Percentiles rank a stretch among this genome's conserved stretches.
Evolutionary conservation across 2,888 invertebrate genomes (phyloP).

Genomic region (Acrocera orbiculus): DNA sequence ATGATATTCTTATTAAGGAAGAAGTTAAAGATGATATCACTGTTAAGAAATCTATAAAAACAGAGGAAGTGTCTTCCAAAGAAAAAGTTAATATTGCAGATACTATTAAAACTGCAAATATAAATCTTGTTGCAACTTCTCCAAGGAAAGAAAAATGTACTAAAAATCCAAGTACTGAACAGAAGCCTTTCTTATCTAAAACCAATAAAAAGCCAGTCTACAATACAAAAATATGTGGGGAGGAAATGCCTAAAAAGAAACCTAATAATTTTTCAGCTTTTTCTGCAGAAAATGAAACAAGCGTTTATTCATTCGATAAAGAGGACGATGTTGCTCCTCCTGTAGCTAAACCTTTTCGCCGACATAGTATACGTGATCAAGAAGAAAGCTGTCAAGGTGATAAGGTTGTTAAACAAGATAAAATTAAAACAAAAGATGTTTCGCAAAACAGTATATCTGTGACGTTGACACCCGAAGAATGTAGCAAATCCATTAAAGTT

Average conservation of each 20-base stretch:
- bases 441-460: constrained; percentile 21
- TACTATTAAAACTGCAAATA: no score
- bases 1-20: no score
- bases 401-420: constrained; percentile 19
- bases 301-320: constrained; percentile 53
- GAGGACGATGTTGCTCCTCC: constrained; percentile 35
- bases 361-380: constrained; percentile 33
- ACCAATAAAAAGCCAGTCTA: constrained; percentile 32
- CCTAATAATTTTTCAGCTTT: constrained; percentile 33
- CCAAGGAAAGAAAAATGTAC: no score
- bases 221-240: constrained; percentile 34
- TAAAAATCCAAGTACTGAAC: no score
- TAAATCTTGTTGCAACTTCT: neutral
- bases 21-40: constrained; percentile 1
- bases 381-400: constrained; percentile 15
- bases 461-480: constrained; percentile 29
- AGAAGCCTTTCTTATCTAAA: no score
- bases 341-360: constrained; percentile 38
- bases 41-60: neutral
- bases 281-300: constrained; percentile 49
- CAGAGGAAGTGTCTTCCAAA: no score
- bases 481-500: constrained; percentile 36
- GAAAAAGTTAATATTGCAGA: no score
- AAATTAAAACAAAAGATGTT: constrained; percentile 21
- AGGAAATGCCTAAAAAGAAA: constrained; percentile 1